Percentiles rank a stretch among this genome's conserved stretches.
Conservation (phyloP, 2,797 vertebrate species). For the Arremon brunneinucha region DNA sequence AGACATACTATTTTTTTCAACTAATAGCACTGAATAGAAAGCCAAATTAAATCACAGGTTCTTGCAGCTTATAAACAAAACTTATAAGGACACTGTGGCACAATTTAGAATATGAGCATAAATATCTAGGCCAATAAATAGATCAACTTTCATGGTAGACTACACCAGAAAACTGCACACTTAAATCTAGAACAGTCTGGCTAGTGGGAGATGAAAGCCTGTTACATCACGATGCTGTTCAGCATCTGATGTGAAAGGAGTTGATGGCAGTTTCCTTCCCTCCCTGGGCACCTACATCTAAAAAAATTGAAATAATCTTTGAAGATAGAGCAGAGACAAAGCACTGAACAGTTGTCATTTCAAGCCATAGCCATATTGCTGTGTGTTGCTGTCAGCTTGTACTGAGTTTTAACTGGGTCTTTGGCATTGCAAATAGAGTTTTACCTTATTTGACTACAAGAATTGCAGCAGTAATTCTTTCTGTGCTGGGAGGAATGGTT, state of each 20-base stretch:
- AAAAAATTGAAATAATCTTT: constrained; percentile 35
- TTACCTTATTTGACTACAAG: not conserved
- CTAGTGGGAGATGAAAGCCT: constrained; percentile 58
- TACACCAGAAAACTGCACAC: not conserved
- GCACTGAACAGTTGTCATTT: constrained; percentile 23
- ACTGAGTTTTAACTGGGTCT: constrained; percentile 27
- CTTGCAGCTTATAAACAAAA: not conserved
- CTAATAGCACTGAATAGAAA: not conserved
- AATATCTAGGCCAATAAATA: constrained; percentile 65
- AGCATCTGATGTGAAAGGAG: constrained; percentile 21
- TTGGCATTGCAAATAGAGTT: not conserved
- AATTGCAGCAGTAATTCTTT: not conserved
- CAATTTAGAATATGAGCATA: not conserved
- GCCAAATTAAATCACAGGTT: not conserved
- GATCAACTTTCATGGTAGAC: constrained; percentile 52
- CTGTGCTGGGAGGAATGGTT: not conserved
- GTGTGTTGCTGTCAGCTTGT: not conserved
- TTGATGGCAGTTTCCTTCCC: not conserved
- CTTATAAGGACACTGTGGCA: not conserved
- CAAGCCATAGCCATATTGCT: not conserved
- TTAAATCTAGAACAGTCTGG: constrained; percentile 61
- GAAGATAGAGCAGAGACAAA: constrained; percentile 28
- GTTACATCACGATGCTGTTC: constrained; percentile 16
- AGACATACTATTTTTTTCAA: not conserved
- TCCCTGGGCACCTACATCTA: constrained; percentile 43